Evolutionary conservation across 1,140 invertebrate species (phyloP).

Genomic region (Homalodisca vitripennis): DNA sequence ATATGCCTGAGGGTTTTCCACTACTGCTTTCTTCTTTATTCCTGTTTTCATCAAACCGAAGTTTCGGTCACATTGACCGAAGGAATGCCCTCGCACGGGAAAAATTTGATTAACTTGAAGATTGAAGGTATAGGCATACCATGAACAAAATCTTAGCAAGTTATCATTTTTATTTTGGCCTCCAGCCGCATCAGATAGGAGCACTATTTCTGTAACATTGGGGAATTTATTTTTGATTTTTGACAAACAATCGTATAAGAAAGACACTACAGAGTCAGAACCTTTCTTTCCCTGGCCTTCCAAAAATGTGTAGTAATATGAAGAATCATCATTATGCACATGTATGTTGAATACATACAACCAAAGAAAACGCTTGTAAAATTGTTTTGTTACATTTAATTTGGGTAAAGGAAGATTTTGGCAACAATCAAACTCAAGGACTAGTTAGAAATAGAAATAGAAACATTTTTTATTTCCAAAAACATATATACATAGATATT

Average conservation of each 20-base stretch:
- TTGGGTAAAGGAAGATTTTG: slow-evolving; percentile 35
- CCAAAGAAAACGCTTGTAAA: slow-evolving; percentile 31
- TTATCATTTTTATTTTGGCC: too few species aligned
- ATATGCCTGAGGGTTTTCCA: neutral
- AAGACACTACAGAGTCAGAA: slow-evolving; percentile 13
- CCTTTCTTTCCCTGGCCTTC: slow-evolving; percentile 27
- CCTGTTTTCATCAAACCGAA: neutral
- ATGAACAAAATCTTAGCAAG: neutral
- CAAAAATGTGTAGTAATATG: slow-evolving; percentile 28
- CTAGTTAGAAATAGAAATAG: too few species aligned
- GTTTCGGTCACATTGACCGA: too few species aligned
- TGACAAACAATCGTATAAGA: neutral
- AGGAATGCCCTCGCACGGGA: slow-evolving; percentile 7
- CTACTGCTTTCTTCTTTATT: neutral
- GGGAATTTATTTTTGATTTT: neutral
- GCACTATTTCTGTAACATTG: slow-evolving; percentile 13
- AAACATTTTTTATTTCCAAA: too few species aligned
- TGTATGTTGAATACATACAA: slow-evolving; percentile 35
- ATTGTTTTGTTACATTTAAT: slow-evolving; percentile 30
- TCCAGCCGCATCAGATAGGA: slow-evolving; percentile 10
- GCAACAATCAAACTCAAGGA: slow-evolving; percentile 34
- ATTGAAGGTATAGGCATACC: neutral
- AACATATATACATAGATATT: too few species aligned
- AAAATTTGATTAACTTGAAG: neutral
- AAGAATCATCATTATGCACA: slow-evolving; percentile 25